Conservation (phyloP, 1,140 invertebrate species). For the Penaeus vannamei region DNA sequence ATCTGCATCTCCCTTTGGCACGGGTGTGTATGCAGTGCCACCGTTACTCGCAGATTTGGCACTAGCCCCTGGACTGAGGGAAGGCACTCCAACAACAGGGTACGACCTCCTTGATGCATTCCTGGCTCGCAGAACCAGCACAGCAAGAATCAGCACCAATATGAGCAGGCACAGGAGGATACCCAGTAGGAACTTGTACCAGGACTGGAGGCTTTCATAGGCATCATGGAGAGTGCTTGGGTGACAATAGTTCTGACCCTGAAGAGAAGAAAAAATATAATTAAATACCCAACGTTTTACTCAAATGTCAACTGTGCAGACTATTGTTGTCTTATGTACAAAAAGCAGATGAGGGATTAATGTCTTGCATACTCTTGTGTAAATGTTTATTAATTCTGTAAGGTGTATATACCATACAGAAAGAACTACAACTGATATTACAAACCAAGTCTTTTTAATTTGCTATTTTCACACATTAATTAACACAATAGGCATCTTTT, state of each 20-base stretch:
- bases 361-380: no score
- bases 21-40: background rate
- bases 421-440: no score
- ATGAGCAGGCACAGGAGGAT: conserved; percentile 39
- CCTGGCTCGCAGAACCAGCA: conserved; percentile 40
- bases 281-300: background rate
- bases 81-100: background rate
- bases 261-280: conserved; percentile 5
- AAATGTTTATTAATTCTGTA: no score
- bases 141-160: conserved; percentile 39
- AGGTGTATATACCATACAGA: no score
- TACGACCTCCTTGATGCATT: background rate
- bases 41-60: conserved; percentile 38
- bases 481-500: no score
- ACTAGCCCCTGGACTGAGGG: background rate
- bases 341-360: no score
- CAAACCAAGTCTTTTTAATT: no score
- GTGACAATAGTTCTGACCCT: conserved; percentile 51
- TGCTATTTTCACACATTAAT: no score
- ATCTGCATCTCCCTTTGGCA: conserved; percentile 32
- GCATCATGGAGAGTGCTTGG: conserved; percentile 26
- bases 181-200: conserved; percentile 37
- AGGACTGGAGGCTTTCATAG: conserved; percentile 40
- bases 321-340: no score
- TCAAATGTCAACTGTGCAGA: background rate